Percentiles rank a stretch among this genome's conserved stretches.
phyloP scores from a whole-genome alignment of 2,113 vertebrate species.

The Sphyrna mokarran region DNA sequence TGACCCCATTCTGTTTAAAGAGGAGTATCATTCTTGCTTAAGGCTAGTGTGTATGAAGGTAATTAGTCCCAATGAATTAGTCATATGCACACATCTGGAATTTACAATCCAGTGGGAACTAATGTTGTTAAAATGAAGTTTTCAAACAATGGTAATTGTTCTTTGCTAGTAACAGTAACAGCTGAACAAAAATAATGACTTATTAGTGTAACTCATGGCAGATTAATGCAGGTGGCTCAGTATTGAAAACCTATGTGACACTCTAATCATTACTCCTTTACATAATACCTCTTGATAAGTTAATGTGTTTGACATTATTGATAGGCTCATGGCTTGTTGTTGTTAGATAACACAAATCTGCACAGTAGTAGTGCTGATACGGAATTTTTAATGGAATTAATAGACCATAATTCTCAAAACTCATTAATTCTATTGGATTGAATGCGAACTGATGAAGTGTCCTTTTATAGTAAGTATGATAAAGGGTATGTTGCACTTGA shows the following conservation, averaged over 20 bases:
- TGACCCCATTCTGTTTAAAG: conserved; percentile 36
- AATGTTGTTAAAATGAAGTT: conserved; percentile 10
- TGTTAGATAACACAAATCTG: not conserved
- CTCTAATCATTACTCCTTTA: not conserved
- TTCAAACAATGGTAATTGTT: conserved; percentile 18
- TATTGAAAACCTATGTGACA: not conserved
- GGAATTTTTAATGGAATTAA: not conserved
- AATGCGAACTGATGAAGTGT: conserved; percentile 1
- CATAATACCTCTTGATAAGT: not conserved
- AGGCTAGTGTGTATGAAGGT: not conserved
- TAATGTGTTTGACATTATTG: conserved; percentile 12
- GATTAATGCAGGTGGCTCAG: not conserved
- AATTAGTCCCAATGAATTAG: conserved; percentile 32
- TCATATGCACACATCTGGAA: conserved; percentile 22
- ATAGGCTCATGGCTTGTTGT: not conserved
- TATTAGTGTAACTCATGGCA: not conserved
- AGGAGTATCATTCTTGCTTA: conserved; percentile 16
- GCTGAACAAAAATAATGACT: conserved; percentile 18
- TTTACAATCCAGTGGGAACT: conserved; percentile 29
- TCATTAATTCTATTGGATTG: conserved; percentile 1
- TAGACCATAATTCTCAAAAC: not conserved
- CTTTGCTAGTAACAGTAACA: not conserved
- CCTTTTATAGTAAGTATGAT: not conserved
- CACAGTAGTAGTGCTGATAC: not conserved
- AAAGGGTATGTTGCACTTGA: not conserved